Evolutionary conservation across 2,888 invertebrate species (phyloP).

Genomic region (Pediacus dermestoides): DNA sequence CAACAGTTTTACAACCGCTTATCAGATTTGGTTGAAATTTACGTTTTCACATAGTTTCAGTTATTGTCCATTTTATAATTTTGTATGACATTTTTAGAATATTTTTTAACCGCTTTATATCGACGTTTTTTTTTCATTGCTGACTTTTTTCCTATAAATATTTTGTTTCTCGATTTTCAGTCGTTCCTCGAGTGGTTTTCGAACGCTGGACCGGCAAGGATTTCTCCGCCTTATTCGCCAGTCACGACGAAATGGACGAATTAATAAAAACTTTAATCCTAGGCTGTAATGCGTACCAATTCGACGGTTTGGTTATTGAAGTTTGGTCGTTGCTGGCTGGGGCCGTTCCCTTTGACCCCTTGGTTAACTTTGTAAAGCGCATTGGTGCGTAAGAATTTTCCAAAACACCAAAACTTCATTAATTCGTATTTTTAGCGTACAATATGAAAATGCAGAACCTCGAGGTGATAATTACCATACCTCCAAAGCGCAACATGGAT

Average conservation of each 20-base stretch:
- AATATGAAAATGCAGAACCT: constrained; percentile 56
- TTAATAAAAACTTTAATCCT: constrained; percentile 67
- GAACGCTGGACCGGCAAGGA: constrained; percentile 81
- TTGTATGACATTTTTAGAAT: no score
- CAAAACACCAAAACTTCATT: not conserved
- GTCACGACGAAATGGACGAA: constrained; percentile 63
- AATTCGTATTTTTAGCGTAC: constrained; percentile 48
- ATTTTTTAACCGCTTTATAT: no score
- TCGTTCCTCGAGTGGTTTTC: constrained; percentile 85
- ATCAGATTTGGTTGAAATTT: no score
- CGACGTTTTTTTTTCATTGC: no score
- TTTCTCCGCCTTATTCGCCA: constrained; percentile 66
- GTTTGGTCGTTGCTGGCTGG: constrained; percentile 82
- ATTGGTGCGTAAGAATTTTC: constrained; percentile 54
- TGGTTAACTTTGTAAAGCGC: constrained; percentile 62
- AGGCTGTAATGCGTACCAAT: constrained; percentile 63
- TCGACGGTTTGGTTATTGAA: constrained; percentile 89
- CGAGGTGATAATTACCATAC: constrained; percentile 73
- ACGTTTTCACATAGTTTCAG: no score
- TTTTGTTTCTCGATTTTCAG: constrained; percentile 54
- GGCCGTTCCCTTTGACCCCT: constrained; percentile 55
- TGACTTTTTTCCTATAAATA: constrained; percentile 3
- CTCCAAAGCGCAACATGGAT: constrained; percentile 66
- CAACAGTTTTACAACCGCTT: no score
- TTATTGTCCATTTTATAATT: no score